Percentiles rank a stretch among this genome's conserved stretches.
Conservation (phyloP, 2,113 vertebrate species). For the Nothocercus julius region DNA sequence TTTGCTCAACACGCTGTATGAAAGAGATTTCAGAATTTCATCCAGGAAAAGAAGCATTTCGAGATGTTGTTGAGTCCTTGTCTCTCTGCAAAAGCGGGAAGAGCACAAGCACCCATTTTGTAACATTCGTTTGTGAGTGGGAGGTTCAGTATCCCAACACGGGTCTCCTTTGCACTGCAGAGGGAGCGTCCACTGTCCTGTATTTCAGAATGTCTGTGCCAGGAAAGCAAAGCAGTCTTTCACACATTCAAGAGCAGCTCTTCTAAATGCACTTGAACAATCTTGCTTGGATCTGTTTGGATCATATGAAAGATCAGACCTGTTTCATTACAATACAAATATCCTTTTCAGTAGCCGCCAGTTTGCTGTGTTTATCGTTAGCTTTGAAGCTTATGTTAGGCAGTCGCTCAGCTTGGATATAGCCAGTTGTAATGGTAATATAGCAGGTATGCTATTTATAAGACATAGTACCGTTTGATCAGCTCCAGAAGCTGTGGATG, state of each 20-base stretch:
- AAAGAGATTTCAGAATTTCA: not conserved
- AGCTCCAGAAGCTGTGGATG: not conserved
- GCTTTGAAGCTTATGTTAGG: not conserved
- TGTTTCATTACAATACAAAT: not conserved
- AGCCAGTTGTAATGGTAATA: not conserved
- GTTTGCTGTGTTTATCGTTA: not conserved
- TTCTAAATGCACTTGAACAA: not conserved
- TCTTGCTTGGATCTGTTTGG: not conserved
- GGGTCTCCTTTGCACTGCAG: not conserved
- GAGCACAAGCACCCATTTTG: not conserved
- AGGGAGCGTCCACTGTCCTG: not conserved
- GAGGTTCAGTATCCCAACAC: not conserved
- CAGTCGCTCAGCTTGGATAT: not conserved
- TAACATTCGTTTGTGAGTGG: not conserved
- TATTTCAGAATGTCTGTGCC: not conserved
- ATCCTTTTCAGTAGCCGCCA: not conserved
- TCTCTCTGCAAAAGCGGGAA: not conserved
- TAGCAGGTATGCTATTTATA: not conserved
- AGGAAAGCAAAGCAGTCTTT: not conserved
- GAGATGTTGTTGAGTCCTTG: rapidly evolving
- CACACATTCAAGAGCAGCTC: not conserved
- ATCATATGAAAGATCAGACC: not conserved
- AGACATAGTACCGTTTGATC: not conserved
- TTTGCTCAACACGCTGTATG: not conserved
- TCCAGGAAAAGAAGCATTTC: not conserved